phyloP scores from a whole-genome alignment of 2,113 vertebrate genomes.

The Tetraodon nigroviridis region DNA sequence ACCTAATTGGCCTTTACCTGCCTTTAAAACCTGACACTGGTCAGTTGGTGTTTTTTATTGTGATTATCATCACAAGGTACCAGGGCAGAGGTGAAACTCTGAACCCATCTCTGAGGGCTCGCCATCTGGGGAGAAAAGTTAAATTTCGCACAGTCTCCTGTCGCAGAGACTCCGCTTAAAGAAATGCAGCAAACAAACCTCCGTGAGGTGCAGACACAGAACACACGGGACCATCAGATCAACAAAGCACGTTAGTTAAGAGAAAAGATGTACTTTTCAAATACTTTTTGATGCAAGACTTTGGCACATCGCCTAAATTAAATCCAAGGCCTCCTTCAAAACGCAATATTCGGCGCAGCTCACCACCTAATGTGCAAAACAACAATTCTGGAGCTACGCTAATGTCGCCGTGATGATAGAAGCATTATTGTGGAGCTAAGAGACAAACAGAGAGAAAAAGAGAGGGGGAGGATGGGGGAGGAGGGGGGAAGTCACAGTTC shows the following conservation, averaged over 20 bases:
- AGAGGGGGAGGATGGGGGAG: constrained; percentile 23
- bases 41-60: too few species aligned
- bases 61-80: too few species aligned
- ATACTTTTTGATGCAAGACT: not conserved
- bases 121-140: too few species aligned
- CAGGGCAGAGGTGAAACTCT: too few species aligned
- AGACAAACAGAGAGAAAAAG: constrained; percentile 7
- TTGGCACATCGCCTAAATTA: constrained; percentile 28
- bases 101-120: too few species aligned
- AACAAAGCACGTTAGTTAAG: too few species aligned
- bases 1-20: too few species aligned
- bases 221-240: constrained; percentile 44
- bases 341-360: constrained; percentile 17
- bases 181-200: constrained; percentile 73
- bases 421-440: constrained; percentile 51
- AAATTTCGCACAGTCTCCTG: too few species aligned
- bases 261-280: too few species aligned
- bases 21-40: too few species aligned
- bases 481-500: constrained; percentile 61
- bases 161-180: too few species aligned
- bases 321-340: constrained; percentile 48
- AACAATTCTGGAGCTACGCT: constrained; percentile 48
- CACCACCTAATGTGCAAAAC: constrained; percentile 51
- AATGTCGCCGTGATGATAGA: constrained; percentile 57
- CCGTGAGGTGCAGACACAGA: constrained; percentile 80